Percentiles rank a stretch among this genome's conserved stretches.
phyloP scores from a whole-genome alignment of 2,888 invertebrate species.

The Ennomos quercinarius region DNA sequence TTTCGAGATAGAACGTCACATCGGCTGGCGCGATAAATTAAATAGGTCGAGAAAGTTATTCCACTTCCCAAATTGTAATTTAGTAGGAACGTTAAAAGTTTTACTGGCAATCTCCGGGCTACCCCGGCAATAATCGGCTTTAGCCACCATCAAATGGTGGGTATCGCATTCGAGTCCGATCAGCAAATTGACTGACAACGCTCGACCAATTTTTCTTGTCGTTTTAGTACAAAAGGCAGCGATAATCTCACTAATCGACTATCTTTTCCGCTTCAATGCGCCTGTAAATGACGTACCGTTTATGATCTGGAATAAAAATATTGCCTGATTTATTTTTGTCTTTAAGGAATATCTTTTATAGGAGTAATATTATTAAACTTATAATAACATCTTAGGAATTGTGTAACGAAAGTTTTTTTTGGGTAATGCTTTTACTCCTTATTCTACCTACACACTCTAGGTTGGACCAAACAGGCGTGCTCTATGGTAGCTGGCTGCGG shows the following conservation, averaged over 20 bases:
- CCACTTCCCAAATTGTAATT: slow-evolving; percentile 66
- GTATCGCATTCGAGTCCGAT: slow-evolving; percentile 54
- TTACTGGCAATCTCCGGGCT: slow-evolving; percentile 72
- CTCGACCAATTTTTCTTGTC: slow-evolving; percentile 54
- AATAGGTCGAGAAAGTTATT: slow-evolving; percentile 66
- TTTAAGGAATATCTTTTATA: slow-evolving; percentile 3
- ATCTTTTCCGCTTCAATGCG: slow-evolving; percentile 36
- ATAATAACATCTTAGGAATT: neutral
- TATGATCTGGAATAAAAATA: slow-evolving; percentile 13
- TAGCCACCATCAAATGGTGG: slow-evolving; percentile 58
- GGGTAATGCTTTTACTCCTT: no score
- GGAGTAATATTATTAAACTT: slow-evolving; percentile 1
- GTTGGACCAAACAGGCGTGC: no score
- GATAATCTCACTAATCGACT: slow-evolving; percentile 42
- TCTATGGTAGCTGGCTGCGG: no score
- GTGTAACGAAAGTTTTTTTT: no score
- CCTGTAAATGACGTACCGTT: slow-evolving; percentile 25
- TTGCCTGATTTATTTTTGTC: slow-evolving; percentile 11
- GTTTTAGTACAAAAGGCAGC: slow-evolving; percentile 39
- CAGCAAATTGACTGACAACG: slow-evolving; percentile 58
- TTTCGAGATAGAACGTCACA: slow-evolving; percentile 49
- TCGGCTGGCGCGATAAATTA: slow-evolving; percentile 59
- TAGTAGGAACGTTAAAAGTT: slow-evolving; percentile 72
- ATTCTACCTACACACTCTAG: no score
- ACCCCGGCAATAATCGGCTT: slow-evolving; percentile 66